Evolutionary conservation across 2,888 invertebrate genomes (phyloP).

Genomic region (Aricia artaxerxes): DNA sequence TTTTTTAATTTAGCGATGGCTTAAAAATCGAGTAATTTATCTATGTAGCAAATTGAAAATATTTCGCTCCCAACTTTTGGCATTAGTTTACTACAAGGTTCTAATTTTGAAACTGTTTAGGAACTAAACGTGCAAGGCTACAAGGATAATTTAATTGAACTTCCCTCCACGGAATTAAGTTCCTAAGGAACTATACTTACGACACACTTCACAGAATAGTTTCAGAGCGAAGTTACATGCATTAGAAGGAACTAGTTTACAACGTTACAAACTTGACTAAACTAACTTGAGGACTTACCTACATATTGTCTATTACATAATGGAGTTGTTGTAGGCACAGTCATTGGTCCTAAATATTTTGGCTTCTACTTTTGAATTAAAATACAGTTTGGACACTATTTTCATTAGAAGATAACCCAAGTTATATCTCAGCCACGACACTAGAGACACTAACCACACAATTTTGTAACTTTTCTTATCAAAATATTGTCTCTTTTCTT

Average conservation of each 20-base stretch:
- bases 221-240: slow-evolving; percentile 22
- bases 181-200: slow-evolving; percentile 18
- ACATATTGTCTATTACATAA: background rate
- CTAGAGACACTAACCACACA: too few relatives aligned
- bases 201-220: slow-evolving; percentile 24
- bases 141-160: slow-evolving; percentile 20
- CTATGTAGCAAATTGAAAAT: background rate
- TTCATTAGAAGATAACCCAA: background rate
- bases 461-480: too few relatives aligned
- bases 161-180: background rate
- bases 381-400: background rate
- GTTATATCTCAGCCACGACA: too few relatives aligned
- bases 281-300: background rate
- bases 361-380: background rate
- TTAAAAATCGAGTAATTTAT: background rate
- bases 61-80: background rate
- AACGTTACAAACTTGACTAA: slow-evolving; percentile 4
- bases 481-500: too few relatives aligned
- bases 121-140: background rate
- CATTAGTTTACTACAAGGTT: background rate
- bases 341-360: background rate
- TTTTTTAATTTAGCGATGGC: background rate
- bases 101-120: background rate
- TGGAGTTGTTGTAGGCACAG: background rate
- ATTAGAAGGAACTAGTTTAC: background rate